Base-by-base conservation (phyloP, 2,888 invertebrate species). In the Tolmerus cingulatus region DNA sequence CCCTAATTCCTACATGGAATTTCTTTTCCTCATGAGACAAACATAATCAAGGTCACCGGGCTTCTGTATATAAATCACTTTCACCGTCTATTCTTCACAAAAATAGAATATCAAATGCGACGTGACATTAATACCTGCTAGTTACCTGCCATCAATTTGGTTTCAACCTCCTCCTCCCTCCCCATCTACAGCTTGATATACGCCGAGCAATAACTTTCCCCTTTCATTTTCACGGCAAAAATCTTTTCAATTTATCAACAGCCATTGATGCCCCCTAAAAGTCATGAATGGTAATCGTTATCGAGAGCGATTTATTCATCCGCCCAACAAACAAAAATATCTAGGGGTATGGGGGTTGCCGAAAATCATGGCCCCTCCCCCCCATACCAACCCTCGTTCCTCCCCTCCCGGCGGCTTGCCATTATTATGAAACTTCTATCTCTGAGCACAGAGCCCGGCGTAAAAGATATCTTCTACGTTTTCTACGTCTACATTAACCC, bases 211-310 rank as follows among this genome's bases (percentile, higher is more conserved):
- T 87, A 87, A 87, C 85, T 40, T 85, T 76, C 77, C 78, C 85
- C 66, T 87, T 85, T 57, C 55, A 40, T 77, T 85, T 87, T 23
- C 85, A 37, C 23, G 74, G 85, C 34, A 76, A 78, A 87, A 87
- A 87, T 87, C 87, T 87, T 87, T 87, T 85, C 87, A 84, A 87
- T 87, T 87, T 87, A 87, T 87, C 87, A 85, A 85, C 76, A 76
- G 87, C 87, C 81, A 85, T 87, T 82, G 87, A 85, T 85, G 87
- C 85, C 85, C 85, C 34, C 37, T 37, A 77, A 87, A 87, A 87
- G 84, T 85, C 87, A 87, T 87, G 87, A 87, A 87, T 87, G 87
- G 85, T 87, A 87, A 87, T 87, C 87, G 84, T 85, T 87, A 87
- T 87, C 87, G 85, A 66, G 55, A 84, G 77, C 87, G 74, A 87